Conservation (phyloP, 2,113 vertebrate genomes). For the Tympanuchus pallidicinctus region DNA sequence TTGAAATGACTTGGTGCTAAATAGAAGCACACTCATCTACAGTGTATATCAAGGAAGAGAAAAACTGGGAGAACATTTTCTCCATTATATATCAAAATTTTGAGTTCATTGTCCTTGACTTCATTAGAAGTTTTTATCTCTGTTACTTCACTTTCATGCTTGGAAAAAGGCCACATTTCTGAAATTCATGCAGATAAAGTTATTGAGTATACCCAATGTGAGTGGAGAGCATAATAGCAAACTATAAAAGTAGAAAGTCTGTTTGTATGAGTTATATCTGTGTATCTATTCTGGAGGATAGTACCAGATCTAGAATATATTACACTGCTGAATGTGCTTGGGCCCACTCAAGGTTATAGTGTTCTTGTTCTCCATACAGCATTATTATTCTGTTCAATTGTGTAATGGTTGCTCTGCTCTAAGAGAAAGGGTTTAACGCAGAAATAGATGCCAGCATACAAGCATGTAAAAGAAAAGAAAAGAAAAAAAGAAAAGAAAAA, state of each 20-base stretch:
- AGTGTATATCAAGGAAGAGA: background rate
- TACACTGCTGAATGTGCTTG: background rate
- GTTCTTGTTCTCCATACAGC: background rate
- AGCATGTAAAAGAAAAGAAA: background rate
- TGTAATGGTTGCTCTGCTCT: background rate
- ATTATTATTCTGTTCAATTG: background rate
- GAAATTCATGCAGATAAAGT: conserved; percentile 26
- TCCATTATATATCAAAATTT: background rate
- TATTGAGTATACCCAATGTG: background rate
- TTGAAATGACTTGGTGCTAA: background rate
- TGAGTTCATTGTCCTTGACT: conserved; percentile 18
- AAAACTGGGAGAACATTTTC: background rate
- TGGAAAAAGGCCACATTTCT: conserved; percentile 29
- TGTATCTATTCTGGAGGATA: background rate
- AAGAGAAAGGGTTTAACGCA: background rate
- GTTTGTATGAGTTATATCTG: conserved; percentile 8
- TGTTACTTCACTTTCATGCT: background rate
- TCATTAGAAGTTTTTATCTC: conserved; percentile 43
- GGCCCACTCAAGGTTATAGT: background rate
- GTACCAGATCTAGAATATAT: background rate
- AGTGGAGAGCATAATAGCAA: conserved; percentile 17
- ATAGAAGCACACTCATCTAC: background rate
- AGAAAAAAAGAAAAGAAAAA: background rate
- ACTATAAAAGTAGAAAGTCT: conserved; percentile 28
- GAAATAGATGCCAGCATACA: background rate